phyloP scores from a whole-genome alignment of 2,888 invertebrate genomes.

The Conomelus anceps region DNA sequence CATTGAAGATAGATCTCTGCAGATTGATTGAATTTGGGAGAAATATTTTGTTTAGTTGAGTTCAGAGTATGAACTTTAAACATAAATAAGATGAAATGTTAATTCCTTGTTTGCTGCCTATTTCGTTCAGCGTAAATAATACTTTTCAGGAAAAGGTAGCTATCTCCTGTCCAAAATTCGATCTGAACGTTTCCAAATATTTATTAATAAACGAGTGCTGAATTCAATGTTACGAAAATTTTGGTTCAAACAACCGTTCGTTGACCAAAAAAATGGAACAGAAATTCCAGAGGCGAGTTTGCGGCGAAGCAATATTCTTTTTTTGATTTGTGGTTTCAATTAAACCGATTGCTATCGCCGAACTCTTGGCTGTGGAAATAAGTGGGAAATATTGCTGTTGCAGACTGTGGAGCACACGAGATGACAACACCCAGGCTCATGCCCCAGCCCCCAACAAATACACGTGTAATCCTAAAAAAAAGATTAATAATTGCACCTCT shows the following conservation, averaged over 20 bases:
- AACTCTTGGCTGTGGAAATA: neutral
- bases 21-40: too few species aligned
- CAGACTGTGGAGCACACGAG: too few species aligned
- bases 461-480: neutral
- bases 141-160: neutral
- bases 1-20: too few species aligned
- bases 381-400: neutral
- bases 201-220: neutral
- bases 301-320: neutral
- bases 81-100: too few species aligned
- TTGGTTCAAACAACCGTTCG: neutral
- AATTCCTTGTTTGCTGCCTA: neutral
- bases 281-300: neutral
- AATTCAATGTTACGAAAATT: neutral
- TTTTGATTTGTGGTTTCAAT: neutral
- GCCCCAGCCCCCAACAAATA: neutral
- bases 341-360: neutral
- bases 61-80: too few species aligned
- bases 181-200: neutral
- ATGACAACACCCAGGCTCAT: neutral
- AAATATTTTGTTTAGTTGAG: too few species aligned
- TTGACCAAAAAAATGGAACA: neutral
- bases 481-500: neutral
- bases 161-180: neutral
- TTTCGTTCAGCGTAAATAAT: neutral